These are phyloP conservation scores for Mixornis gularis DNA, from an alignment of 2,113 vertebrate genomes.

Conservation along the genomic window DNA sequence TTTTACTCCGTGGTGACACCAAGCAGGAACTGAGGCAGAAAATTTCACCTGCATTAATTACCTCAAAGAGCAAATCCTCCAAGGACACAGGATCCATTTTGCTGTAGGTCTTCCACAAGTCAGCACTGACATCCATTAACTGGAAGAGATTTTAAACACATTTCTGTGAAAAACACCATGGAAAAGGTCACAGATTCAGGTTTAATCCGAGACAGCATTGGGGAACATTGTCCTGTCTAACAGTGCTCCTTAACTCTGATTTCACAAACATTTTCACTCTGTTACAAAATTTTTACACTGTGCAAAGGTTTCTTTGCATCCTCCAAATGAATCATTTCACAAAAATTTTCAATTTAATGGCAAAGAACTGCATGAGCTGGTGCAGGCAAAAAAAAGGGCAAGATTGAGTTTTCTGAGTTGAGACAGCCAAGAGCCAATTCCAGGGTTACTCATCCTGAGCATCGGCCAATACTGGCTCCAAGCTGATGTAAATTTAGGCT, in stretches of 20 bases:
- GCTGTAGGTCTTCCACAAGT: constrained; percentile 87
- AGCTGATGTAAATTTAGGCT: background rate
- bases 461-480: background rate
- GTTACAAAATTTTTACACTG: background rate
- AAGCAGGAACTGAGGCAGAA: background rate
- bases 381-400: background rate
- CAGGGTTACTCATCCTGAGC: background rate
- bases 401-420: background rate
- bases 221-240: background rate
- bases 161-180: background rate
- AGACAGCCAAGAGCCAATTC: background rate
- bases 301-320: background rate
- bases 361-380: background rate
- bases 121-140: constrained; percentile 90
- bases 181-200: background rate
- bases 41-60: constrained; percentile 67
- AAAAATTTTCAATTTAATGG: background rate
- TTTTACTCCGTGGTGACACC: background rate
- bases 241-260: background rate
- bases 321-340: background rate
- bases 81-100: constrained; percentile 88
- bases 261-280: background rate
- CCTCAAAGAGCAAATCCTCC: constrained; percentile 85
- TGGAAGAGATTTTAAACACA: constrained; percentile 54
- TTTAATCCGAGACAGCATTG: background rate